Percentiles rank a stretch among this genome's conserved stretches.
Conservation (phyloP, 2,113 vertebrate genomes). For the Mesitornis unicolor region DNA sequence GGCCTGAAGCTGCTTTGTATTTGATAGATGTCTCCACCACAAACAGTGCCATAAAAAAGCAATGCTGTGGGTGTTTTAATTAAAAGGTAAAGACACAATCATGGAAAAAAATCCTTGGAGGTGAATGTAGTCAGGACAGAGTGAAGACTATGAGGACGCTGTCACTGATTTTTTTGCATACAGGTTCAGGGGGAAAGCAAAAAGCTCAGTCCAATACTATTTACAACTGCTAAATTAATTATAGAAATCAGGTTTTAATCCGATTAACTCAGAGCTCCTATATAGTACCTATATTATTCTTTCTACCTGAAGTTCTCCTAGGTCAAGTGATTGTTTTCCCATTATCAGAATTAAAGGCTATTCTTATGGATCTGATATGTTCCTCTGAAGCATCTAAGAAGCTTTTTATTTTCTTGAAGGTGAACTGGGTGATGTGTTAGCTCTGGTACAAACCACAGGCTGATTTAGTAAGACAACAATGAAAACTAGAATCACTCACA, state of each 20-base stretch:
- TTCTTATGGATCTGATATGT: not conserved
- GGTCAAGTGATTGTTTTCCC: not conserved
- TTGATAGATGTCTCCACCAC: not conserved
- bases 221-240: not conserved
- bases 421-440: not conserved
- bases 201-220: not conserved
- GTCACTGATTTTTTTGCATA: not conserved
- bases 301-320: not conserved
- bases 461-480: conserved; percentile 23
- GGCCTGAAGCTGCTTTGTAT: not conserved
- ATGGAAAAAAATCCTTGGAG: not conserved
- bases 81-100: not conserved
- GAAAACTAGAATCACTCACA: conserved; percentile 36
- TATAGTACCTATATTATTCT: not conserved
- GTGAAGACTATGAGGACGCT: not conserved
- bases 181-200: fast-evolving
- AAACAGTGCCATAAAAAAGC: not conserved
- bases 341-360: not conserved
- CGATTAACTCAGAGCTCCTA: not conserved
- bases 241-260: not conserved
- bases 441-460: not conserved
- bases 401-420: not conserved
- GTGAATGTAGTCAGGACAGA: not conserved
- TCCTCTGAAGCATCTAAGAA: not conserved
- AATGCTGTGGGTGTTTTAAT: not conserved